Evolutionary conservation across 2,113 vertebrate species (phyloP).

Genomic region (Parotia lawesii): DNA sequence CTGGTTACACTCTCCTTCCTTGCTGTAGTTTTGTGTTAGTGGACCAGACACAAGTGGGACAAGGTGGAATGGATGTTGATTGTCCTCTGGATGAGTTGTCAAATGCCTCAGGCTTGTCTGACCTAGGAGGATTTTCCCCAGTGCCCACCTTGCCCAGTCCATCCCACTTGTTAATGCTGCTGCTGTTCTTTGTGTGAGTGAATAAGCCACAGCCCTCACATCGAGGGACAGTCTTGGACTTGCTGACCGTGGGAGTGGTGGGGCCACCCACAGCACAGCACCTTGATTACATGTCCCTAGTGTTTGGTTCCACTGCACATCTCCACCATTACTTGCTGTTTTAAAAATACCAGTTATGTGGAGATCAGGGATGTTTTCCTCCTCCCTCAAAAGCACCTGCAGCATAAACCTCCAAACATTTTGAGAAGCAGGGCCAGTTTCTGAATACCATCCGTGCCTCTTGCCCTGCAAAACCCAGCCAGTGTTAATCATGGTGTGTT

Average conservation of each 20-base stretch:
- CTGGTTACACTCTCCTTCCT: neutral
- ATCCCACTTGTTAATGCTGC: neutral
- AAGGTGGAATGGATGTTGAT: neutral
- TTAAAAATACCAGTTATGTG: accelerated
- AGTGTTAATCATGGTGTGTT: accelerated
- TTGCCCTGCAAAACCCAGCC: neutral
- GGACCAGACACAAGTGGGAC: neutral
- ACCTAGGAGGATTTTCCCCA: neutral
- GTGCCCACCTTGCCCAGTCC: neutral
- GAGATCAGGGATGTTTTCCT: neutral
- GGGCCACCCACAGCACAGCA: neutral
- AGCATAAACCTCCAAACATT: neutral
- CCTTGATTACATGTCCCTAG: accelerated
- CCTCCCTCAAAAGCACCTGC: neutral
- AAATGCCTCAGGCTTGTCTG: neutral
- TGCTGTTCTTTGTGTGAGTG: accelerated
- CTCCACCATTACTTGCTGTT: neutral
- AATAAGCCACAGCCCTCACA: accelerated
- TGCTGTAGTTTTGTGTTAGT: neutral
- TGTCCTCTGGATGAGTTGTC: neutral
- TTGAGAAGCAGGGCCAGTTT: neutral
- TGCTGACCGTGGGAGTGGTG: accelerated
- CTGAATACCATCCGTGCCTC: accelerated
- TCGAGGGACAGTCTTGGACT: accelerated
- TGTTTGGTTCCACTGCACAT: neutral